Conservation (phyloP, 2,113 vertebrate genomes). For the Petaurus breviceps region DNA sequence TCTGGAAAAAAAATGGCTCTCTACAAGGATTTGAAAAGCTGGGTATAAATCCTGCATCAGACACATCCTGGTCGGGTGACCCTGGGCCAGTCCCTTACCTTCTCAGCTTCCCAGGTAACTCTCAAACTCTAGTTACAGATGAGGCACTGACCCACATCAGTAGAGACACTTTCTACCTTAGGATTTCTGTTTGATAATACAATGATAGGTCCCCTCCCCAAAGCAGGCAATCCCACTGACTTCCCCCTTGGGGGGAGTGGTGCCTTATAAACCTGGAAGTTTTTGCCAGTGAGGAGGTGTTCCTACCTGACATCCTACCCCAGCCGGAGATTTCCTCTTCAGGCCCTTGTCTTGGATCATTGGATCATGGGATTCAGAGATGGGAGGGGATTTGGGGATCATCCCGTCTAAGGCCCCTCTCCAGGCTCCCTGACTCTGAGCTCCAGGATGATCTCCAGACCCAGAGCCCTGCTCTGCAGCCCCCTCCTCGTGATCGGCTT, state of each 20-base stretch:
- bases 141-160: neutral
- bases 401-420: neutral
- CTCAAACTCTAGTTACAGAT: too few relatives aligned
- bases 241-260: neutral
- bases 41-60: neutral
- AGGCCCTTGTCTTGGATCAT: neutral
- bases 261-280: neutral
- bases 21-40: neutral
- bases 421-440: neutral
- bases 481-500: neutral
- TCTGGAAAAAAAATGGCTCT: neutral
- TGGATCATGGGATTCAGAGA: neutral
- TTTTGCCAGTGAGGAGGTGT: neutral
- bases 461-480: neutral
- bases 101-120: neutral
- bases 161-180: neutral
- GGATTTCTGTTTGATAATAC: neutral
- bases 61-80: neutral
- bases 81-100: neutral
- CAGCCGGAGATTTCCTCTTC: neutral
- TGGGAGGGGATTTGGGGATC: neutral
- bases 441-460: slow-evolving; percentile 36
- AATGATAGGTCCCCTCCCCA: neutral
- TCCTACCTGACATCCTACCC: neutral
- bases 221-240: neutral